Evolutionary conservation across 2,888 invertebrate genomes (phyloP).

Genomic region (Phymatocera aterrima): DNA sequence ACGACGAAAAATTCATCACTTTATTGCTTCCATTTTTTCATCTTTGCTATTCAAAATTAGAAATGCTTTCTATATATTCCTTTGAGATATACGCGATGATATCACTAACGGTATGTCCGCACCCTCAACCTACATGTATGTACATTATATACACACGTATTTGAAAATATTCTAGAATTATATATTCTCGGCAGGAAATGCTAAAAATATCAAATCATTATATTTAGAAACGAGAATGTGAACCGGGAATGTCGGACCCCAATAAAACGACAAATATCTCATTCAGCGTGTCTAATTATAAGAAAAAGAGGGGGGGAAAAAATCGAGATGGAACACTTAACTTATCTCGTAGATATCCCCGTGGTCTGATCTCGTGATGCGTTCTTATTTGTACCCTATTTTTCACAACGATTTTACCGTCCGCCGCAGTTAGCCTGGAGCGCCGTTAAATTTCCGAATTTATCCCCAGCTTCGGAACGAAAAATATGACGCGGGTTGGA

Average conservation of each 20-base stretch:
- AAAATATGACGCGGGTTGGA: slow-evolving; percentile 7
- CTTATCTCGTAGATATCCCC: too few relatives aligned
- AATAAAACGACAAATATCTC: slow-evolving; percentile 11
- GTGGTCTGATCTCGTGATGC: too few relatives aligned
- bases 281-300: slow-evolving; percentile 11
- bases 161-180: slow-evolving; percentile 36
- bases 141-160: background rate
- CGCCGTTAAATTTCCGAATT: slow-evolving; percentile 1
- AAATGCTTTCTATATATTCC: too few relatives aligned
- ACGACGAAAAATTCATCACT: too few relatives aligned
- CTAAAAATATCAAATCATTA: slow-evolving; percentile 8
- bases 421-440: too few relatives aligned
- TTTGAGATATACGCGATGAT: background rate
- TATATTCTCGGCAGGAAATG: slow-evolving; percentile 30
- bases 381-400: too few relatives aligned
- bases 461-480: background rate
- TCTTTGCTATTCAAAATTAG: too few relatives aligned
- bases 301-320: too few relatives aligned
- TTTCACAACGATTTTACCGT: too few relatives aligned
- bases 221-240: slow-evolving; percentile 12
- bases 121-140: background rate
- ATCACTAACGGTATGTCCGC: background rate
- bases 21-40: too few relatives aligned
- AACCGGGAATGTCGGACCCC: slow-evolving; percentile 6
- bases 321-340: too few relatives aligned